These are phyloP conservation scores for Gari tellinella DNA, from an alignment of 2,888 invertebrate genomes.

Conservation along the genomic window DNA sequence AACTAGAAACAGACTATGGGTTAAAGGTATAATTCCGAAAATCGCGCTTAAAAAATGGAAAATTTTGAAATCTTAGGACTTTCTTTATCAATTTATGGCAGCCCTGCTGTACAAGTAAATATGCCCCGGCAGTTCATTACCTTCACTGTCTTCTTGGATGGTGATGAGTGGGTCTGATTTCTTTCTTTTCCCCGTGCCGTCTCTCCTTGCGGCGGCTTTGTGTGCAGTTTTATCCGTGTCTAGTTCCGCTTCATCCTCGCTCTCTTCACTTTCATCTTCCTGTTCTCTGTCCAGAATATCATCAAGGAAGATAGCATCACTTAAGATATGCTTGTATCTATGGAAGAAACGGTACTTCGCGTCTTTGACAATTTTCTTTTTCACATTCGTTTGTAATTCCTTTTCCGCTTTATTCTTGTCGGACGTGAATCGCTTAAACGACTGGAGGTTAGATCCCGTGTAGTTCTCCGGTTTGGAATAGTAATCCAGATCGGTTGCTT, in stretches of 20 bases:
- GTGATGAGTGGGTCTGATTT: slow-evolving; percentile 13
- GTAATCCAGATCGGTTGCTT: slow-evolving; percentile 77
- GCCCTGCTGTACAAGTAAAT: no score
- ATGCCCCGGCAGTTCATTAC: no score
- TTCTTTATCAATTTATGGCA: no score
- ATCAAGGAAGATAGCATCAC: slow-evolving; percentile 61
- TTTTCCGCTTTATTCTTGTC: slow-evolving; percentile 88
- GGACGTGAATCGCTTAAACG: slow-evolving; percentile 64
- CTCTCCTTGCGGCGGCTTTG: slow-evolving; percentile 9
- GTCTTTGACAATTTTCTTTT: slow-evolving; percentile 52
- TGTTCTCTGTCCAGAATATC: slow-evolving; percentile 55
- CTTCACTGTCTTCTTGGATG: slow-evolving; percentile 31
- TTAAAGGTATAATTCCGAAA: no score
- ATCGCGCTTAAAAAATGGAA: no score
- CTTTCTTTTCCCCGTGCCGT: neutral
- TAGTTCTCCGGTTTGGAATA: slow-evolving; percentile 81
- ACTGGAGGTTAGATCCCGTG: slow-evolving; percentile 72
- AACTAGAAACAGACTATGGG: no score
- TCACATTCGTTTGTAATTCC: slow-evolving; percentile 76
- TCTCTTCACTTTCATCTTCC: slow-evolving; percentile 51
- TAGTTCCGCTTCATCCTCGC: slow-evolving; percentile 21
- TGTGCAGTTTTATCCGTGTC: slow-evolving; percentile 1
- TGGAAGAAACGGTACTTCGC: slow-evolving; percentile 57
- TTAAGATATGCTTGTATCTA: slow-evolving; percentile 62
- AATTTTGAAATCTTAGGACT: no score